Base-by-base conservation (phyloP, 2,888 invertebrate species). In the Orthonychiurus folsomi region DNA sequence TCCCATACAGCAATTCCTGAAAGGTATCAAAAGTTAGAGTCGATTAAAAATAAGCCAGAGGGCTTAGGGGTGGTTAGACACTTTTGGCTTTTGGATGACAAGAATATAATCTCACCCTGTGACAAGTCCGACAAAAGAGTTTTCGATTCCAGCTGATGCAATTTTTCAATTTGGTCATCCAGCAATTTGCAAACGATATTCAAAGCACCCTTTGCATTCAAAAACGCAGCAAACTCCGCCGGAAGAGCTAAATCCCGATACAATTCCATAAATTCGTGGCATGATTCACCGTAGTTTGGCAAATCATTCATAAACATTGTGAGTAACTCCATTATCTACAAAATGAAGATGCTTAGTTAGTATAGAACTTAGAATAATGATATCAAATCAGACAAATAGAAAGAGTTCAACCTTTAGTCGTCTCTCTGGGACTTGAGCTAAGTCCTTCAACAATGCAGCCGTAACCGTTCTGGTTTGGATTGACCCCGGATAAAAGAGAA, bases 61-160 rank as follows among this genome's bases (percentile, higher is more conserved):
- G 9, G 24, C 26, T 28, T 56, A 56, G 21, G 28, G 9, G 15
- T 23, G 5, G 50, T 12, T 24, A 12, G n/a, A 24, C n/a, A 0
- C n/a, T 25, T 24, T 28, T 50, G 9, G 24, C 27, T 20, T 27
- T 50, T 60, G 21, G 47, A 55, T 23, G 47, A 20, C 23, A 60
- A n/a, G 20, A 20, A 20, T 47, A 28, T 50, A 48, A 21, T 23
- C 56, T 60, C 50, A 66, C 83, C 93, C 80, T 95, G 93, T 1
- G 93, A 90, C 1, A 96, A 81, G 78, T 96, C 93, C 0, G 94
- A 93, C 0, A 91, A 94, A 1, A 96, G 81, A 0, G 93, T 93
- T 0, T 91, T 91, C 75, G 92, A 92, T 77, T 96, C 96, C 28
- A 95, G 80, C 15, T 86, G 84, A 77, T 92, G 91, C 21, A 96